Conservation (phyloP, 2,113 vertebrate genomes). For the Lates calcarifer region DNA sequence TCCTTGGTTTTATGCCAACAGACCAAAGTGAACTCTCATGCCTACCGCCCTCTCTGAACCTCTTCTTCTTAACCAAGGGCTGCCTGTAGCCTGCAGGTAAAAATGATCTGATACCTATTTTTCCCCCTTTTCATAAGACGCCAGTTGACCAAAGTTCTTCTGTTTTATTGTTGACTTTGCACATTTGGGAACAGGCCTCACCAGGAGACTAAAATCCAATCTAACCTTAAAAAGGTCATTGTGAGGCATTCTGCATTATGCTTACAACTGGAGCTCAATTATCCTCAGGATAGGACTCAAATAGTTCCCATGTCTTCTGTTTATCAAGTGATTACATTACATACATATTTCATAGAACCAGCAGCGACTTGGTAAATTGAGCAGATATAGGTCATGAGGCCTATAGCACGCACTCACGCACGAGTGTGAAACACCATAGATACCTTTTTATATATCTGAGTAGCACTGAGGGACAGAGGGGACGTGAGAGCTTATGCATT, state of each 20-base stretch:
- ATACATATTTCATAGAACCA: not conserved
- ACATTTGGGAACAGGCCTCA: conserved; percentile 22
- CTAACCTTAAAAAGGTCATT: conserved; percentile 9
- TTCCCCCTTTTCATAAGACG: not conserved
- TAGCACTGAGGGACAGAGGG: not conserved
- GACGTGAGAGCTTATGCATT: not conserved
- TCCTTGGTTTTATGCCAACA: not conserved
- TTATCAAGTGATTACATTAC: not conserved
- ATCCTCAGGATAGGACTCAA: not conserved
- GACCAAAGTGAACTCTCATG: conserved; percentile 1
- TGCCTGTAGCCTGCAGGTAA: conserved; percentile 20
- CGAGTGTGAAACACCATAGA: not conserved
- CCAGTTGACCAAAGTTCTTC: not conserved
- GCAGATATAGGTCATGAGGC: conserved; percentile 19
- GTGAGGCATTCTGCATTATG: conserved; percentile 28
- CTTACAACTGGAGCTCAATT: not conserved
- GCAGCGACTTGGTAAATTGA: not conserved
- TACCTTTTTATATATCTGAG: not conserved
- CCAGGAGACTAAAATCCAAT: conserved; percentile 17
- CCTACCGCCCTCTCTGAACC: not conserved
- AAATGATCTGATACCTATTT: not conserved
- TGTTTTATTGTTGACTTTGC: conserved; percentile 13
- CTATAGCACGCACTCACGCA: not conserved
- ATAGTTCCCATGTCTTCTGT: not conserved
- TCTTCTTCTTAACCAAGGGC: not conserved